These are phyloP conservation scores for Plebejus argus DNA, from an alignment of 2,888 invertebrate genomes.

Conservation along the genomic window DNA sequence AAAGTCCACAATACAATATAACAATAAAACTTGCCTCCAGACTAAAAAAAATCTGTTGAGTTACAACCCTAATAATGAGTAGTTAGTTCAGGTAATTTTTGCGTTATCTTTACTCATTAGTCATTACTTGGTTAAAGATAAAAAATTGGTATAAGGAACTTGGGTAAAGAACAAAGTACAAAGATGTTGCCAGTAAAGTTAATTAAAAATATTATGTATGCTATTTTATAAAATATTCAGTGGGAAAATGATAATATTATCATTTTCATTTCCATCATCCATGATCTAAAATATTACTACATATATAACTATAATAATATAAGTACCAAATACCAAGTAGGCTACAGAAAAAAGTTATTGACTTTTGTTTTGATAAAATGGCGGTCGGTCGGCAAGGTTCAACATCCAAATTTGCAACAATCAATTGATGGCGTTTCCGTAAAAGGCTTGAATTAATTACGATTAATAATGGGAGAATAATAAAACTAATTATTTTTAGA, in stretches of 20 bases:
- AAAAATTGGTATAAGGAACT: background rate
- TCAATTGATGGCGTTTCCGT: background rate
- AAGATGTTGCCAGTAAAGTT: no score
- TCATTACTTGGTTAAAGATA: background rate
- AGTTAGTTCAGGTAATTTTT: background rate
- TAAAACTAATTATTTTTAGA: background rate
- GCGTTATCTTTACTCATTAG: background rate
- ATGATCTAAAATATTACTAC: background rate
- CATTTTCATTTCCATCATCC: no score
- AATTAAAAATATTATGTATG: no score
- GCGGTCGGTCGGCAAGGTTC: background rate
- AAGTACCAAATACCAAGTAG: no score
- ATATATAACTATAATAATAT: no score
- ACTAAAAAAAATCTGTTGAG: background rate
- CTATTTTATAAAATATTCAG: no score
- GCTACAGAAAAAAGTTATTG: background rate
- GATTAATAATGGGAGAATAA: background rate
- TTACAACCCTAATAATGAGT: constrained; percentile 7
- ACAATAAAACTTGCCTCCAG: constrained; percentile 4
- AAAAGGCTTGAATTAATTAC: background rate
- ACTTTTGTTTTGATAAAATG: no score
- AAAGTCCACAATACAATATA: constrained; percentile 12
- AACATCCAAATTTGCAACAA: background rate
- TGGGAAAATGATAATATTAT: no score
- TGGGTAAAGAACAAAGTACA: no score